A percentile compares a stretch with the other conserved stretches of the same genome.
Evolutionary conservation across 2,113 vertebrate genomes (phyloP).

Genomic region (Hippocampus mohnikei): DNA sequence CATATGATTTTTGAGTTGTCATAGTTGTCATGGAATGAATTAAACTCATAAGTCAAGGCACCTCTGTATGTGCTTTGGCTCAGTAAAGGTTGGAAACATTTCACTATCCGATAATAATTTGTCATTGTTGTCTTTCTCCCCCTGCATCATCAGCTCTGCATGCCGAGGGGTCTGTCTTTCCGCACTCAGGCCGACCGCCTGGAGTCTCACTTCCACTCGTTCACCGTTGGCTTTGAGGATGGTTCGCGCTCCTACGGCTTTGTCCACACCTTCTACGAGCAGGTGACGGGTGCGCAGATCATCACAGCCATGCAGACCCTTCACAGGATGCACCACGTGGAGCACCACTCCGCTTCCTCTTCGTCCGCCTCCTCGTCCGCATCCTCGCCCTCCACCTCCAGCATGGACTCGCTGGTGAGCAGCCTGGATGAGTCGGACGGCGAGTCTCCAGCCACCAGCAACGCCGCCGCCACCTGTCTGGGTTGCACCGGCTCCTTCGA

Average conservation of each 20-base stretch:
- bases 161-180: constrained; percentile 96
- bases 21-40: too few species aligned
- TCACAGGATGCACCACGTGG: constrained; percentile 93
- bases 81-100: too few species aligned
- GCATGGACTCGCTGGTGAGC: constrained; percentile 92
- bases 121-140: neutral
- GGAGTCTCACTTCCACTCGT: constrained; percentile 89
- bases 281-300: constrained; percentile 88
- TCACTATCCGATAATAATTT: neutral
- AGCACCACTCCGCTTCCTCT: constrained; percentile 74
- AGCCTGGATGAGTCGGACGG: constrained; percentile 82
- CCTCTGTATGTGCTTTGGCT: too few species aligned
- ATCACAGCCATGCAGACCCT: constrained; percentile 94
- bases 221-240: constrained; percentile 86
- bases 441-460: constrained; percentile 64
- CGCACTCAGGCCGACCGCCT: constrained; percentile 82
- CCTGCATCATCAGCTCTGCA: constrained; percentile 80
- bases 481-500: constrained; percentile 82
- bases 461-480: constrained; percentile 59
- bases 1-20: too few species aligned
- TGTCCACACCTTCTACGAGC: constrained; percentile 93
- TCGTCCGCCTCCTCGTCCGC: constrained; percentile 74
- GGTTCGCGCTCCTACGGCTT: constrained; percentile 91
- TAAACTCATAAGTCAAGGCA: too few species aligned
- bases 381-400: constrained; percentile 86